Percentiles rank a stretch among this genome's conserved stretches.
phyloP scores from a whole-genome alignment of 2,113 vertebrate species.

The Chunga burmeisteri region DNA sequence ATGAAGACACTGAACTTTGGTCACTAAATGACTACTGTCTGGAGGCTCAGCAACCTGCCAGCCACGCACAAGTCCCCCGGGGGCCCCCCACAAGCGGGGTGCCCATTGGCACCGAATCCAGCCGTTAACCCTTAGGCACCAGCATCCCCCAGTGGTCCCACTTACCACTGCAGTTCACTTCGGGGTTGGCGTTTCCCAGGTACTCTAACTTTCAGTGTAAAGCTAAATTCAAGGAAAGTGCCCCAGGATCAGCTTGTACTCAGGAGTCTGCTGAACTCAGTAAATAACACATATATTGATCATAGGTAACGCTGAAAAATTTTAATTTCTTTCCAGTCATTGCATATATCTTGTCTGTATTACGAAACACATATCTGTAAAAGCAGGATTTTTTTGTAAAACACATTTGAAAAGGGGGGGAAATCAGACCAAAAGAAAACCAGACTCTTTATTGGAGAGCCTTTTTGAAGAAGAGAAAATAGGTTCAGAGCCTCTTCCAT shows the following conservation, averaged over 20 bases:
- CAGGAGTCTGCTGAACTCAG: not conserved
- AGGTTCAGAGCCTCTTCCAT: not conserved
- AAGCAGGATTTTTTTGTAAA: not conserved
- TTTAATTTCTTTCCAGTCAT: not conserved
- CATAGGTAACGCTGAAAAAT: not conserved
- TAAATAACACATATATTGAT: not conserved
- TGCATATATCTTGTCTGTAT: not conserved
- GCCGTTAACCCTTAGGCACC: slow-evolving; percentile 46
- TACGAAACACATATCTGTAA: not conserved
- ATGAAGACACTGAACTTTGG: slow-evolving; percentile 39
- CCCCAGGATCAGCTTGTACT: not conserved
- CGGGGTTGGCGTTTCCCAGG: not conserved
- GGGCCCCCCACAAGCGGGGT: not conserved
- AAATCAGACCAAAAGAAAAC: not conserved
- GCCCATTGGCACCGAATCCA: not conserved
- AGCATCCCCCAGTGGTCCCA: slow-evolving; percentile 61
- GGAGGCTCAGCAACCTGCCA: not conserved
- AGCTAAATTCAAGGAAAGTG: not conserved
- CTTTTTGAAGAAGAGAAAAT: not conserved
- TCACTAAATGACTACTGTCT: not conserved
- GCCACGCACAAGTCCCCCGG: not conserved
- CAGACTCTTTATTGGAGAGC: not conserved
- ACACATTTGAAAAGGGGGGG: fast-evolving
- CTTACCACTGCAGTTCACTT: not conserved
- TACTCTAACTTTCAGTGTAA: not conserved